Percentiles rank a stretch among this genome's conserved stretches.
Evolutionary conservation across 1,140 invertebrate species (phyloP).

Genomic region (Latrodectus geometricus): DNA sequence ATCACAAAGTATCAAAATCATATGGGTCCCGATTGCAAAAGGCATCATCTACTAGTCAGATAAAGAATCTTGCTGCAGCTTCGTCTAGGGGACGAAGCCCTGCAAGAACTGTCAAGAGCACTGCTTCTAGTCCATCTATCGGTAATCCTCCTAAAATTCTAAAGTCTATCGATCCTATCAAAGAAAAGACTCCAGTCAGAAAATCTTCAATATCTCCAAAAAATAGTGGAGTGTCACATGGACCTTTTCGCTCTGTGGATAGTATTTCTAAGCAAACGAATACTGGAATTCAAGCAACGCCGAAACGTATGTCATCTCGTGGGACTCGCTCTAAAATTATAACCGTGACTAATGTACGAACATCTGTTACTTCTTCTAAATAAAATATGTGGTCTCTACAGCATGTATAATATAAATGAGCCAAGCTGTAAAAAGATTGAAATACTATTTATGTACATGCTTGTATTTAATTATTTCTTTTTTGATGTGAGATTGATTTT

Average conservation of each 20-base stretch:
- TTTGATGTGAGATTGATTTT: neutral
- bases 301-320: constrained; percentile 7
- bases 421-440: neutral
- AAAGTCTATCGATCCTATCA: constrained; percentile 13
- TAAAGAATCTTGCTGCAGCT: constrained; percentile 30
- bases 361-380: constrained; percentile 32
- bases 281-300: neutral
- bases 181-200: constrained; percentile 15
- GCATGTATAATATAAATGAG: constrained; percentile 4
- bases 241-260: constrained; percentile 38
- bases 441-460: neutral
- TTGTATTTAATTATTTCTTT: neutral
- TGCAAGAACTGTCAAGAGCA: constrained; percentile 28
- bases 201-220: constrained; percentile 51
- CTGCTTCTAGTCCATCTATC: constrained; percentile 47
- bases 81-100: constrained; percentile 52
- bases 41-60: constrained; percentile 57
- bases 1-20: neutral
- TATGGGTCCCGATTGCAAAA: constrained; percentile 36
- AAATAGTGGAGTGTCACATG: neutral
- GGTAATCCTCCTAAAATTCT: constrained; percentile 32
- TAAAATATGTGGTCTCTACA: neutral
- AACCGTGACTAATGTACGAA: constrained; percentile 11
- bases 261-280: constrained; percentile 41
- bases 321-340: constrained; percentile 27